These are phyloP conservation scores for Leptopilina drosophilae DNA, from an alignment of 2,888 invertebrate genomes.

Conservation along the genomic window DNA sequence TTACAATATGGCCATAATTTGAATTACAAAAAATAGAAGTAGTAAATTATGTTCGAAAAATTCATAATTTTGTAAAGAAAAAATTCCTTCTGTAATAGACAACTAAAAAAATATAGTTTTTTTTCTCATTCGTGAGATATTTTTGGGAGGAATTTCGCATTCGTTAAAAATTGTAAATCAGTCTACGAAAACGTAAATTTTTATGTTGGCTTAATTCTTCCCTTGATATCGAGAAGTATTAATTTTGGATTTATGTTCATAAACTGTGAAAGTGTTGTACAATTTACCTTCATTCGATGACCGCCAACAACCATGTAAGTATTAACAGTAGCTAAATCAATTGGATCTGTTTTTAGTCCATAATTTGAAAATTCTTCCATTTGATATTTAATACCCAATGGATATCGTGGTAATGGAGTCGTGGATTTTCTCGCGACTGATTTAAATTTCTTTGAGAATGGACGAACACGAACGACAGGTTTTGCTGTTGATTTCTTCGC, in stretches of 20 bases:
- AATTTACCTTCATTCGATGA: slow-evolving; percentile 77
- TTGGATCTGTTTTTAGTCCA: slow-evolving; percentile 75
- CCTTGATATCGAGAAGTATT: slow-evolving; percentile 74
- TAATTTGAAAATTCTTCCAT: slow-evolving; percentile 77
- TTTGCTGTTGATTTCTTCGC: slow-evolving; percentile 78
- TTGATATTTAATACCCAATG: slow-evolving; percentile 54
- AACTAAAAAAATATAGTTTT: no score
- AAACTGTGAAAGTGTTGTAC: slow-evolving; percentile 78
- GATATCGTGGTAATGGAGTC: slow-evolving; percentile 71
- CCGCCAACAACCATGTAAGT: slow-evolving; percentile 80
- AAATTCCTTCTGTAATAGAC: no score
- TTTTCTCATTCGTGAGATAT: no score
- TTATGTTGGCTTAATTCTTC: neutral
- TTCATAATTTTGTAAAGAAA: no score
- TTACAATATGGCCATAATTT: neutral
- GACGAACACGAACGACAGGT: slow-evolving; percentile 51
- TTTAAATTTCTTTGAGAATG: slow-evolving; percentile 58
- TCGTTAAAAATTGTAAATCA: no score
- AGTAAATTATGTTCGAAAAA: neutral
- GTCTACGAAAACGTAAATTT: no score
- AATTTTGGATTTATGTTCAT: slow-evolving; percentile 79
- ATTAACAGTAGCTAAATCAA: slow-evolving; percentile 76
- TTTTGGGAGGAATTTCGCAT: no score
- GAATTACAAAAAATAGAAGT: neutral
- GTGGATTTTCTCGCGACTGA: slow-evolving; percentile 79